Conservation (phyloP, 2,113 vertebrate species). For the Phoenicopterus ruber region DNA sequence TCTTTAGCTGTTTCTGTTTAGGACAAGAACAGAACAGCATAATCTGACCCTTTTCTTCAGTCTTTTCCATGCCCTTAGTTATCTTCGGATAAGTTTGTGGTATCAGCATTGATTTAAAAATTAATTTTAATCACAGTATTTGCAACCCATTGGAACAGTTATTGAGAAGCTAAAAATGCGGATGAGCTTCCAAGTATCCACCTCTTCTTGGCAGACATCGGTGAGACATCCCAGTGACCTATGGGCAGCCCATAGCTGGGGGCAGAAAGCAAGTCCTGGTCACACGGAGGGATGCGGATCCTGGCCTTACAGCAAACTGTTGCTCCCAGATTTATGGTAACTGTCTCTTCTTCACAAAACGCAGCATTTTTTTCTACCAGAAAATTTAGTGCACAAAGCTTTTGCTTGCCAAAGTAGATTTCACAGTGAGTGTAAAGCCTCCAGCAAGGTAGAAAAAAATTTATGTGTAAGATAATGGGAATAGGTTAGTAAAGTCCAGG, state of each 20-base stretch:
- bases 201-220: not conserved
- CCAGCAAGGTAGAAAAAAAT: not conserved
- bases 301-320: not conserved
- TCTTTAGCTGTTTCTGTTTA: not conserved
- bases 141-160: not conserved
- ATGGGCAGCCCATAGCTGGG: not conserved
- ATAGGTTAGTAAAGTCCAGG: not conserved
- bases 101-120: not conserved
- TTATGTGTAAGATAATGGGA: not conserved
- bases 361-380: not conserved
- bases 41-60: not conserved
- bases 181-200: not conserved
- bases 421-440: not conserved
- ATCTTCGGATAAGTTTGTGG: not conserved
- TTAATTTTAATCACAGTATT: not conserved
- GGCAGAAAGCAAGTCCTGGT: not conserved
- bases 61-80: not conserved
- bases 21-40: not conserved
- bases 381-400: not conserved
- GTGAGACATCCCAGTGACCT: not conserved
- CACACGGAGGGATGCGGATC: rapidly evolving
- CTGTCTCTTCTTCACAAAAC: not conserved
- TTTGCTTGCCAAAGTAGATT: not conserved
- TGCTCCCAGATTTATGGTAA: not conserved
- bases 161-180: not conserved